These are phyloP conservation scores for Copidosoma floridanum DNA, from an alignment of 1,140 invertebrate species.

Conservation along the genomic window DNA sequence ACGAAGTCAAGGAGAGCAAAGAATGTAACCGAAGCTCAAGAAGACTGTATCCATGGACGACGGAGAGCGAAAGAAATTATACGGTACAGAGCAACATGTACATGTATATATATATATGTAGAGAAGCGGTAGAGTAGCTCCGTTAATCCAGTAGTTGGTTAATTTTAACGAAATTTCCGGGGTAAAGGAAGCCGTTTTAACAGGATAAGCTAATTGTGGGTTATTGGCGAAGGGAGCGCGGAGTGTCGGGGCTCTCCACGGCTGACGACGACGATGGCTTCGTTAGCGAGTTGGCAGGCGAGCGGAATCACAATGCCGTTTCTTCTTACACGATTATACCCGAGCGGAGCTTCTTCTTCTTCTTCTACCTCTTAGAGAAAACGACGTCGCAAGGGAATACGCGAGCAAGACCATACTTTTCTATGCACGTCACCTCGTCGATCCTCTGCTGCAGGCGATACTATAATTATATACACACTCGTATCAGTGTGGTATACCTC, in stretches of 20 bases:
- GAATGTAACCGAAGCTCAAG: constrained; percentile 29
- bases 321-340: too few relatives aligned
- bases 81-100: too few relatives aligned
- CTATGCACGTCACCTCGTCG: constrained; percentile 37
- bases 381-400: constrained; percentile 6
- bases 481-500: too few relatives aligned
- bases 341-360: too few relatives aligned
- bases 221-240: constrained; percentile 55
- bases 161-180: constrained; percentile 54
- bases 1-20: constrained; percentile 28
- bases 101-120: too few relatives aligned
- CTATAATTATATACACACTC: too few relatives aligned
- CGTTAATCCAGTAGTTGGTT: too few relatives aligned
- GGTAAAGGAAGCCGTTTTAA: constrained; percentile 53
- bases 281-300: constrained; percentile 53
- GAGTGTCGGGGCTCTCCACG: too few relatives aligned
- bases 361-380: constrained; percentile 7
- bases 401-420: too few relatives aligned
- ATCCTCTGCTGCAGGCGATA: constrained; percentile 28
- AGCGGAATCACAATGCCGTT: constrained; percentile 55
- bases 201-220: constrained; percentile 58
- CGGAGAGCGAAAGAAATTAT: neutral
- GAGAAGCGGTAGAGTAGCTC: too few relatives aligned
- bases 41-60: constrained; percentile 35
- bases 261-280: too few relatives aligned